These are phyloP conservation scores for Iphiclides podalirius DNA, from an alignment of 2,888 invertebrate genomes.

Conservation along the genomic window DNA sequence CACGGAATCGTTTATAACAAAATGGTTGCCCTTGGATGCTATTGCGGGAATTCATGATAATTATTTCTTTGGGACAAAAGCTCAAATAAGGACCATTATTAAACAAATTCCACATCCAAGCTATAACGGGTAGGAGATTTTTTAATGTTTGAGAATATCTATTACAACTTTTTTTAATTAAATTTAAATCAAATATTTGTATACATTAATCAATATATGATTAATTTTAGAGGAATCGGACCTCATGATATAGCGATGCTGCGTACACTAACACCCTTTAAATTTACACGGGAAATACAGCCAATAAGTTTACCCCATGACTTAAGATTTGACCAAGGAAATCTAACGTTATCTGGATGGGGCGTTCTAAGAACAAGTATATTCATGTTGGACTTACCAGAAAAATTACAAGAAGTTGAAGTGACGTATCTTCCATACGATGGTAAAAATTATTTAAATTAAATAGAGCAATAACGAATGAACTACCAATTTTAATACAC, in stretches of 20 bases:
- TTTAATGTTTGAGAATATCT: too few species aligned
- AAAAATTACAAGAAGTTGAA: constrained; percentile 63
- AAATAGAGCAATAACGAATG: too few species aligned
- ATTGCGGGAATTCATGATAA: constrained; percentile 69
- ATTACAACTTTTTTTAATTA: too few species aligned
- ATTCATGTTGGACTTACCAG: constrained; percentile 60
- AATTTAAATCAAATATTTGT: not conserved
- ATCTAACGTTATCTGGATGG: constrained; percentile 71
- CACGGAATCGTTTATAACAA: constrained; percentile 50
- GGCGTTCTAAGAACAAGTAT: constrained; percentile 60
- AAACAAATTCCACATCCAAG: constrained; percentile 63
- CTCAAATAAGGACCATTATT: constrained; percentile 54
- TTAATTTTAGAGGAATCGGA: constrained; percentile 56
- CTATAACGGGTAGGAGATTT: not conserved
- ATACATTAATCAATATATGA: not conserved
- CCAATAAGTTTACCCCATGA: constrained; percentile 65
- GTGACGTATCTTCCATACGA: constrained; percentile 57
- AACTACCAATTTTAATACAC: too few species aligned
- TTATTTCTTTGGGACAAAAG: constrained; percentile 46
- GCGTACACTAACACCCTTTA: constrained; percentile 48
- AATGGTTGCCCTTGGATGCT: constrained; percentile 62
- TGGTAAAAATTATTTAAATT: constrained; percentile 43
- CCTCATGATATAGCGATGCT: constrained; percentile 79
- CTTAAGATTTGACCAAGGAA: constrained; percentile 36
- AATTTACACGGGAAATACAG: constrained; percentile 54